Conservation (phyloP, 2,888 invertebrate genomes). For the Tipula confusa region DNA sequence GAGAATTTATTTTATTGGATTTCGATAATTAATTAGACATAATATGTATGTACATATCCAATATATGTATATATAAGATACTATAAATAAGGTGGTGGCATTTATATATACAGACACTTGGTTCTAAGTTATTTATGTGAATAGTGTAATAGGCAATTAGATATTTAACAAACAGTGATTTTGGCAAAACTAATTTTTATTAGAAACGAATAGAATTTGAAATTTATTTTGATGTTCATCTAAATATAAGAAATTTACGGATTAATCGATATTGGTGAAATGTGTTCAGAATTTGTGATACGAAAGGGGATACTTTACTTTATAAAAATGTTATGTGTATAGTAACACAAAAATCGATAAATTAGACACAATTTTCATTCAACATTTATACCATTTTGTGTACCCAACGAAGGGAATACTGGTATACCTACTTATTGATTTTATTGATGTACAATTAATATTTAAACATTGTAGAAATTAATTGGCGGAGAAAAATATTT, state of each 20-base stretch:
- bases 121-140: not conserved
- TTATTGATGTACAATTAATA: not conserved
- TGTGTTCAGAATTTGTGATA: not conserved
- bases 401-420: not conserved
- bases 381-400: not conserved
- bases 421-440: not conserved
- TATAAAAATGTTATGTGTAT: not conserved
- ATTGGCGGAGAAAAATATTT: not conserved
- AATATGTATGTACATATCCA: too few species aligned
- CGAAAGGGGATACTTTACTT: not conserved
- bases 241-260: not conserved
- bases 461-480: not conserved
- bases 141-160: not conserved
- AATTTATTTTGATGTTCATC: not conserved
- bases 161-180: not conserved
- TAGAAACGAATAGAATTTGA: not conserved
- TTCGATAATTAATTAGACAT: conserved; percentile 3
- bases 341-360: not conserved
- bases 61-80: not conserved
- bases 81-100: not conserved
- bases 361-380: not conserved
- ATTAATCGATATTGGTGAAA: not conserved
- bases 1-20: not conserved
- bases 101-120: not conserved
- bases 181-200: not conserved